Evolutionary conservation across 2,888 invertebrate genomes (phyloP), one percentile per base, ranked within the genome.

Genomic region (Cephus rjabovi): DNA sequence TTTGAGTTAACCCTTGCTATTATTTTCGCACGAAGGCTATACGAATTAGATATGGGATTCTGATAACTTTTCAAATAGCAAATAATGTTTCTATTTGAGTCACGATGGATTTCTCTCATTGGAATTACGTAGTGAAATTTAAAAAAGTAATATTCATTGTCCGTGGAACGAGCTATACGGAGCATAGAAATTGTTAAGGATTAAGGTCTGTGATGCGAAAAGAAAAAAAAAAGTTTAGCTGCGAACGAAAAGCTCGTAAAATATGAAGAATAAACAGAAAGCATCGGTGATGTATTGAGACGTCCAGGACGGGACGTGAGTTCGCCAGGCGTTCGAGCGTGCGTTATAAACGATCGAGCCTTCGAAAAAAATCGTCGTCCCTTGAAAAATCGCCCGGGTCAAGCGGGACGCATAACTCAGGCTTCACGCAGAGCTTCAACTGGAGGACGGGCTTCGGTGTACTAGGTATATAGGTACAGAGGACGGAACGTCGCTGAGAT

Each of bases 391-490:
- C 75, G 78, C 35, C 76, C 69, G 78, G 78, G 78, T 78, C 78
- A 78, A 78, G 78, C 78, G 75, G 78, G 78, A 76, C 78, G 75
- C 78, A 76, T 78, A 78, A 78, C 78, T 78, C 78, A 78, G 68
- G 12, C 37, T 30, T 31, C 37, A 35, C 74, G 40, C 75, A 69
- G 71, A 69, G 71, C 71, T 23, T 23, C 56, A 23, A 23, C 56
- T 9, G 71, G 31, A 12, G 71, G 31, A 71, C 15, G 15, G 31
- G 31, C 12, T 71, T 23, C 23, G 23, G 56, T 23, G 56, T 56
- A 56, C 23, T 23, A 23, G 23, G 23, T 56, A 23, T 56, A 56
- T 23, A 4, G 56, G 23, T 56, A 56, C 56, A 23, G 23, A 56
- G 56, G 56, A 1, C 71, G 71, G 30, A 70, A 11, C 71, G 71